These are phyloP conservation scores for Marcusenius ussheri DNA, from an alignment of 2,113 vertebrate species.

Conservation along the genomic window DNA sequence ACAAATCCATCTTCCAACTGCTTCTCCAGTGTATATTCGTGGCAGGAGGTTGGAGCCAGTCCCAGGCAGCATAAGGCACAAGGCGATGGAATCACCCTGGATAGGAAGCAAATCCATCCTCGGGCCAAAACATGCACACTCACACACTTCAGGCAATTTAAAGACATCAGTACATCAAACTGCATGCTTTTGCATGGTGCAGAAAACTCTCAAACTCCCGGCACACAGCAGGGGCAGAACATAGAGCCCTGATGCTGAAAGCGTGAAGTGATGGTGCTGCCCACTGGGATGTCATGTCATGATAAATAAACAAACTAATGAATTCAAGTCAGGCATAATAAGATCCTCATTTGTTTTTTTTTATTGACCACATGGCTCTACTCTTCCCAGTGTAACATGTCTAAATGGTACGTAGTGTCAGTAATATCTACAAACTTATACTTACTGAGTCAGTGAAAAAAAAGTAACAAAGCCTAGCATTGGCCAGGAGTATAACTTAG, in stretches of 20 bases:
- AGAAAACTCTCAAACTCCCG: neutral
- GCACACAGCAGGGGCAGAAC: neutral
- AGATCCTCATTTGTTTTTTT: neutral
- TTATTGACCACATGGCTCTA: neutral
- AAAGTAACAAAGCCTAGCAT: neutral
- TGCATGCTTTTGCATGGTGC: neutral
- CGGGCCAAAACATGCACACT: neutral
- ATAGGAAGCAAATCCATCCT: neutral
- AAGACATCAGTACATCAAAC: neutral
- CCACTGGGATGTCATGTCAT: neutral
- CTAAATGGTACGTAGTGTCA: neutral
- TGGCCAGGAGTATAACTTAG: neutral
- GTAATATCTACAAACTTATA: neutral
- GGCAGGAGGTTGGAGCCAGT: neutral
- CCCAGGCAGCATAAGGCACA: neutral
- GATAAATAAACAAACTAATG: neutral
- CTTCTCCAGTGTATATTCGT: neutral
- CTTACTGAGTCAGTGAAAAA: neutral
- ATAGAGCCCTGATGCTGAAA: neutral
- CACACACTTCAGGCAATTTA: neutral
- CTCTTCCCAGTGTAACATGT: neutral
- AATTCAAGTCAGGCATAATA: neutral
- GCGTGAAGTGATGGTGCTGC: neutral
- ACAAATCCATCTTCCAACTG: neutral
- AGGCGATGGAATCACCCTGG: neutral